Percentiles rank a stretch among this genome's conserved stretches.
Evolutionary conservation across 2,113 vertebrate species (phyloP).

Genomic region (Pelodiscus sinensis): DNA sequence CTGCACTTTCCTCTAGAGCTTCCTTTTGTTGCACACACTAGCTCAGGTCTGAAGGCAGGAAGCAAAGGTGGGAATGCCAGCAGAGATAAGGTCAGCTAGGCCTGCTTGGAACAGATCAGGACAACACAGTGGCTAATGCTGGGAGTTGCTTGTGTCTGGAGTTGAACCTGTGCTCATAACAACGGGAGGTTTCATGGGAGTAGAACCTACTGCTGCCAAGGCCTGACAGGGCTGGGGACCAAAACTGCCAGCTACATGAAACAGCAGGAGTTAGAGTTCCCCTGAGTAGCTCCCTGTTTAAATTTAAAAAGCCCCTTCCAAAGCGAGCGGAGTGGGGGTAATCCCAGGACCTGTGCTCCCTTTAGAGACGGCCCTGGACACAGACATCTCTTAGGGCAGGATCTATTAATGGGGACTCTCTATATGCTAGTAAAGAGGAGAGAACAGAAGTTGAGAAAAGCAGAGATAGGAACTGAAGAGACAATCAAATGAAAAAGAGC

Average conservation of each 20-base stretch:
- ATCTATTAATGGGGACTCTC: neutral
- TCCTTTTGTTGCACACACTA: no score
- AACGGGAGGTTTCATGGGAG: neutral
- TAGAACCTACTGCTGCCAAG: neutral
- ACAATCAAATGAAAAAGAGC: neutral
- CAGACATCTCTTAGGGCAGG: neutral
- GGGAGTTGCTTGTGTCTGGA: no score
- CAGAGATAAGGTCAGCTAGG: neutral
- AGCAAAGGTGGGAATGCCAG: neutral
- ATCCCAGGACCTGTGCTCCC: no score
- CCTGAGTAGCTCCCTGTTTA: no score
- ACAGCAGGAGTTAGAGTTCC: no score
- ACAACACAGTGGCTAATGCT: no score
- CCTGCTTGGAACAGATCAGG: neutral
- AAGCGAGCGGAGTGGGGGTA: no score
- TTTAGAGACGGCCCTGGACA: no score
- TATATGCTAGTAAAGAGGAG: neutral
- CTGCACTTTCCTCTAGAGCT: neutral
- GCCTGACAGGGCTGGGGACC: accelerated
- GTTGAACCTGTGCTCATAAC: neutral
- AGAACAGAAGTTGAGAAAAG: neutral
- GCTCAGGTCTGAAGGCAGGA: neutral
- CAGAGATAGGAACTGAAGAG: neutral
- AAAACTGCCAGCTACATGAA: neutral
- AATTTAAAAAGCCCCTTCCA: neutral